Evolutionary conservation across 2,888 invertebrate species (phyloP).

Genomic region (Ectobius pallidus): DNA sequence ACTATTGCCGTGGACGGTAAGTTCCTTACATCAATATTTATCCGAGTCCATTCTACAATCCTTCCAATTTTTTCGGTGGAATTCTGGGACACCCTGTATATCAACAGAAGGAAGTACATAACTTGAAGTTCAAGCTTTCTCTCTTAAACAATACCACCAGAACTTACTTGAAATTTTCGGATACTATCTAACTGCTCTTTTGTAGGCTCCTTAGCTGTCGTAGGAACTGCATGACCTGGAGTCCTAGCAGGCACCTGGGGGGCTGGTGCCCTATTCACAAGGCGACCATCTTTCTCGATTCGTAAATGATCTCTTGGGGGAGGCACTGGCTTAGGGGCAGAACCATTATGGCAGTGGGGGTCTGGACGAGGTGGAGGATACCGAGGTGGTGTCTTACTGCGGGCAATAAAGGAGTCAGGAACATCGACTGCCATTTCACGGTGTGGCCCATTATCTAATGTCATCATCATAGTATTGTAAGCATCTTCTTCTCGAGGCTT

Average conservation of each 20-base stretch:
- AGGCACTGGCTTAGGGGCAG: constrained; percentile 59
- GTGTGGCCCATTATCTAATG: constrained; percentile 70
- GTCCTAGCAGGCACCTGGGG: constrained; percentile 55
- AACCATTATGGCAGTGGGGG: constrained; percentile 54
- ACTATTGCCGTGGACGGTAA: no score
- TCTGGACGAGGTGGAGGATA: constrained; percentile 86
- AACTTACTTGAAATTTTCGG: constrained; percentile 86
- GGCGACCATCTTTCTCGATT: constrained; percentile 65
- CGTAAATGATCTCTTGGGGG: constrained; percentile 70
- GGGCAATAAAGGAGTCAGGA: constrained; percentile 90
- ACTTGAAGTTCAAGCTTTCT: no score
- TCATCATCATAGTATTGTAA: constrained; percentile 72
- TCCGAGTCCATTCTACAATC: no score
- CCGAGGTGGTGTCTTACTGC: constrained; percentile 89
- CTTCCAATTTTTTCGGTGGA: no score
- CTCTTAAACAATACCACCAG: neutral
- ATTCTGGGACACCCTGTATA: no score
- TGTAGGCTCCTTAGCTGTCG: constrained; percentile 66
- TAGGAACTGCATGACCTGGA: constrained; percentile 59
- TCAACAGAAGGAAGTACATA: no score
- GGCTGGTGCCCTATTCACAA: constrained; percentile 69
- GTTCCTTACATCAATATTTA: no score
- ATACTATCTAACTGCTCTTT: constrained; percentile 91
- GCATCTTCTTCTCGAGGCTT: constrained; percentile 56
- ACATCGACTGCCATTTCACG: constrained; percentile 99